Percentiles rank a stretch among this genome's conserved stretches.
These are phyloP conservation scores for Thera britannica DNA, from an alignment of 2,888 invertebrate species.

Conservation along the genomic window DNA sequence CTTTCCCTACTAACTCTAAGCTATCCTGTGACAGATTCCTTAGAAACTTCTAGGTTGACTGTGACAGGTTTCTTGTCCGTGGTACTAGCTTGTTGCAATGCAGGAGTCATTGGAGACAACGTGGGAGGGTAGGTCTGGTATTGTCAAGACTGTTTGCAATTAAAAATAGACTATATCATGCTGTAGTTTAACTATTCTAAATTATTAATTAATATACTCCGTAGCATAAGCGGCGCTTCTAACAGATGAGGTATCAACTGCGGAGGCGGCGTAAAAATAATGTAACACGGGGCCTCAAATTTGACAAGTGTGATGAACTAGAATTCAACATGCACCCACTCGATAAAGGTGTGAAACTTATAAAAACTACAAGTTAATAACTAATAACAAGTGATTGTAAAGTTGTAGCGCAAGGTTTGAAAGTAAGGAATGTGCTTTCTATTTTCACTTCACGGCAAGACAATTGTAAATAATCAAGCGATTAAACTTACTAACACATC, in stretches of 20 bases:
- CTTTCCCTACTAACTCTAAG: slow-evolving; percentile 8
- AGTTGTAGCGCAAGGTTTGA: slow-evolving; percentile 25
- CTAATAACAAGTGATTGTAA: slow-evolving; percentile 26
- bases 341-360: slow-evolving; percentile 39
- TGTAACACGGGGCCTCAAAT: not conserved
- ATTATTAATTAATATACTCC: not conserved
- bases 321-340: slow-evolving; percentile 48
- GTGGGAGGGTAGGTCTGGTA: slow-evolving; percentile 30
- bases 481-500: not conserved
- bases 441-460: slow-evolving; percentile 30
- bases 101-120: slow-evolving; percentile 43
- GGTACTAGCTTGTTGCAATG: slow-evolving; percentile 19
- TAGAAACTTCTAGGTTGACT: slow-evolving; percentile 14
- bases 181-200: not conserved
- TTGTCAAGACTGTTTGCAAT: slow-evolving; percentile 4
- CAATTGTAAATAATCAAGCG: slow-evolving; percentile 8
- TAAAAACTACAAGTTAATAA: slow-evolving; percentile 27
- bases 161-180: not conserved
- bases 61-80: slow-evolving; percentile 1
- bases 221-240: not conserved
- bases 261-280: not conserved
- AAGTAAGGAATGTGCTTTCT: slow-evolving; percentile 37
- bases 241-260: too few species aligned
- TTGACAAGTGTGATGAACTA: slow-evolving; percentile 33
- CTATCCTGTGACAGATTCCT: slow-evolving; percentile 12